Percentiles rank a stretch among this genome's conserved stretches.
Evolutionary conservation across 2,113 vertebrate genomes (phyloP).

Genomic region (Zosterops lateralis): DNA sequence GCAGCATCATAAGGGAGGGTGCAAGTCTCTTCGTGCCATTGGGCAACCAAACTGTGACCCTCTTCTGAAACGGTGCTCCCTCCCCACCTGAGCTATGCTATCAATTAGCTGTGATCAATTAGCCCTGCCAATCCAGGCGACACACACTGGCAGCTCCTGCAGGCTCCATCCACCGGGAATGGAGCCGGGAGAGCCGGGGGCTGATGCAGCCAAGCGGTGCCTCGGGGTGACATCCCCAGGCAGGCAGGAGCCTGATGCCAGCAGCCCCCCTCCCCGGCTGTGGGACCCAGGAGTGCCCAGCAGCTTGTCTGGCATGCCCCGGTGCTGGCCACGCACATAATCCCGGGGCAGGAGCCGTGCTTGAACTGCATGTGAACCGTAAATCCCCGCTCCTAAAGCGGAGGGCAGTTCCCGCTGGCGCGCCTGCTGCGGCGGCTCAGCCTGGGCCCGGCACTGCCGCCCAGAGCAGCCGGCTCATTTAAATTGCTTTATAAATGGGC

Average conservation of each 20-base stretch:
- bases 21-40: not conserved
- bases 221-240: not conserved
- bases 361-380: slow-evolving; percentile 51
- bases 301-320: not conserved
- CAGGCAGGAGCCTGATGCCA: not conserved
- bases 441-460: not conserved
- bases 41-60: rapidly evolving
- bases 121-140: not conserved
- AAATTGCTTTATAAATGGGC: slow-evolving; percentile 58
- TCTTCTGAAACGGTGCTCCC: not conserved
- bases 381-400: not conserved
- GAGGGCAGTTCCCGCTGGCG: slow-evolving; percentile 37
- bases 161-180: rapidly evolving
- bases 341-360: slow-evolving; percentile 7
- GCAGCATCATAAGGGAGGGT: not conserved
- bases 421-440: slow-evolving; percentile 4
- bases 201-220: rapidly evolving
- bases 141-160: rapidly evolving
- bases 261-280: not conserved
- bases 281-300: not conserved
- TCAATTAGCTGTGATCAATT: rapidly evolving
- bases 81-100: rapidly evolving
- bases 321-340: not conserved
- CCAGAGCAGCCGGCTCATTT: slow-evolving; percentile 19
- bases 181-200: not conserved